phyloP scores from a whole-genome alignment of 2,888 invertebrate species.

The Drosophila setosimentum region DNA sequence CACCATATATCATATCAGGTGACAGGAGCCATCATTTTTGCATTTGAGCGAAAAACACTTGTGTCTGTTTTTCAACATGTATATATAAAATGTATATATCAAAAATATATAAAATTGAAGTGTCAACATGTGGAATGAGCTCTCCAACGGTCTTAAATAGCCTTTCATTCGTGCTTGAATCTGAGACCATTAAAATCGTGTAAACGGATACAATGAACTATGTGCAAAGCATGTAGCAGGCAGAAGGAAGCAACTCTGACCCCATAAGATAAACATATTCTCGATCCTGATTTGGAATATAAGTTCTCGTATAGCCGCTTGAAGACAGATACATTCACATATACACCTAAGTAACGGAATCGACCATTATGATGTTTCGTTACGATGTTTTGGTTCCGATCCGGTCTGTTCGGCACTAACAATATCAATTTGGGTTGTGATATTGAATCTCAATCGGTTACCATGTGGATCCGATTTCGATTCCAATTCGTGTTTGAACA shows the following conservation, averaged over 20 bases:
- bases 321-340: not conserved
- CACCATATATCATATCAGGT: too few relatives aligned
- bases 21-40: not conserved
- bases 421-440: not conserved
- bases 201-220: not conserved
- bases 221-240: not conserved
- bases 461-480: not conserved
- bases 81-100: too few relatives aligned
- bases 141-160: not conserved
- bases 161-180: not conserved
- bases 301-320: too few relatives aligned
- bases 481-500: not conserved
- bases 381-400: not conserved
- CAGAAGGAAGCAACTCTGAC: not conserved
- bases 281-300: not conserved
- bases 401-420: not conserved
- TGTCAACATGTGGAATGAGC: not conserved
- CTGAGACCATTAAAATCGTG: not conserved
- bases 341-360: not conserved
- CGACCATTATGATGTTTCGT: too few relatives aligned
- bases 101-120: not conserved
- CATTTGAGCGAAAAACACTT: not conserved
- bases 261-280: not conserved
- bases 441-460: not conserved
- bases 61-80: too few relatives aligned